Evolutionary conservation across 1,140 invertebrate species (phyloP).

Genomic region (Hydropsyche tenuis): DNA sequence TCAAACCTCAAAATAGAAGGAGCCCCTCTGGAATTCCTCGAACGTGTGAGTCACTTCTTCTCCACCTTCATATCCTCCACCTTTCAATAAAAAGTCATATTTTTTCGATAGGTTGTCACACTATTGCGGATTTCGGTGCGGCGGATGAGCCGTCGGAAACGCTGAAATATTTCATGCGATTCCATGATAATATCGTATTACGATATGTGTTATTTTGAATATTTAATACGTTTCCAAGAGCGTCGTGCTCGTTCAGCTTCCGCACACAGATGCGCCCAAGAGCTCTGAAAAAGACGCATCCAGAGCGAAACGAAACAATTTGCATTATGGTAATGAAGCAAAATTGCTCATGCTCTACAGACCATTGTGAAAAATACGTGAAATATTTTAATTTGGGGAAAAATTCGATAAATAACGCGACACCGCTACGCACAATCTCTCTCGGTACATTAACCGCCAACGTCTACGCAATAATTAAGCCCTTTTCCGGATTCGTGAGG

Average conservation of each 20-base stretch:
- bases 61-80: background rate
- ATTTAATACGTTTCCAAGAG: conserved; percentile 1
- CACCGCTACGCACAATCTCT: background rate
- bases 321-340: conserved; percentile 45
- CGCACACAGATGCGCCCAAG: conserved; percentile 1
- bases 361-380: too few relatives aligned
- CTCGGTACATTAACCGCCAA: conserved; percentile 16
- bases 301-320: conserved; percentile 48
- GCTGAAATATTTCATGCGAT: too few relatives aligned
- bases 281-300: conserved; percentile 25
- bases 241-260: conserved; percentile 11
- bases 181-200: too few relatives aligned
- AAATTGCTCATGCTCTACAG: too few relatives aligned
- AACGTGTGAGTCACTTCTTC: background rate
- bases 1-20: conserved; percentile 2
- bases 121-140: too few relatives aligned
- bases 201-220: conserved; percentile 6
- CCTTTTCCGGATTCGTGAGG: conserved; percentile 14
- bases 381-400: too few relatives aligned
- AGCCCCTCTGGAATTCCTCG: background rate
- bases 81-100: too few relatives aligned
- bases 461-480: conserved; percentile 10
- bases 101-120: too few relatives aligned
- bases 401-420: too few relatives aligned
- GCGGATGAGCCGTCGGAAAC: too few relatives aligned